These are phyloP conservation scores for Bettongia penicillata DNA, from an alignment of 2,113 vertebrate genomes.

Conservation along the genomic window DNA sequence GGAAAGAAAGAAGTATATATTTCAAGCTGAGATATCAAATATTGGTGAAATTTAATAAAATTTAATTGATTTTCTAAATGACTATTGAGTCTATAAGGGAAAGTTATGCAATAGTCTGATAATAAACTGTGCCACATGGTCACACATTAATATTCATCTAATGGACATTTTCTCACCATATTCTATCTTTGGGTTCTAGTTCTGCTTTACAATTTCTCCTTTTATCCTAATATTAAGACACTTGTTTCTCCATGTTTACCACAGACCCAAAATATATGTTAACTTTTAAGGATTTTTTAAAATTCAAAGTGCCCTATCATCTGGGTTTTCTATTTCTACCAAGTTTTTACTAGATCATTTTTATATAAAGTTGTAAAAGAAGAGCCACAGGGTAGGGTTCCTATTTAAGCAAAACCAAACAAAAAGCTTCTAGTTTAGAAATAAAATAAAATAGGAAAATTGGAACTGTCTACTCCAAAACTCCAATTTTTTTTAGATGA, in stretches of 20 bases:
- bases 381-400: neutral
- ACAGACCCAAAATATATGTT: neutral
- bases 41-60: neutral
- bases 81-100: neutral
- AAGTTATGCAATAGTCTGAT: neutral
- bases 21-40: neutral
- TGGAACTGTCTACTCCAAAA: neutral
- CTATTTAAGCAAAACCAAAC: neutral
- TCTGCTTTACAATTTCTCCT: neutral
- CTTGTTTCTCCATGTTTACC: neutral
- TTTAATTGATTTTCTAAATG: conserved; percentile 18
- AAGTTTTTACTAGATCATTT: neutral
- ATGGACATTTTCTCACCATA: neutral
- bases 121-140: neutral
- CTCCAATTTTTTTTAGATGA: neutral
- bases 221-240: neutral
- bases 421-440: neutral
- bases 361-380: neutral
- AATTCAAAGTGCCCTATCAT: neutral
- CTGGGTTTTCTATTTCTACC: neutral
- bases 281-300: neutral
- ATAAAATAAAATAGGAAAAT: neutral
- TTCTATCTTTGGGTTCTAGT: neutral
- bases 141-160: neutral
- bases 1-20: neutral